Percentiles rank a stretch among this genome's conserved stretches.
Conservation (phyloP, 2,113 vertebrate genomes). For the Callopanchax toddi region DNA sequence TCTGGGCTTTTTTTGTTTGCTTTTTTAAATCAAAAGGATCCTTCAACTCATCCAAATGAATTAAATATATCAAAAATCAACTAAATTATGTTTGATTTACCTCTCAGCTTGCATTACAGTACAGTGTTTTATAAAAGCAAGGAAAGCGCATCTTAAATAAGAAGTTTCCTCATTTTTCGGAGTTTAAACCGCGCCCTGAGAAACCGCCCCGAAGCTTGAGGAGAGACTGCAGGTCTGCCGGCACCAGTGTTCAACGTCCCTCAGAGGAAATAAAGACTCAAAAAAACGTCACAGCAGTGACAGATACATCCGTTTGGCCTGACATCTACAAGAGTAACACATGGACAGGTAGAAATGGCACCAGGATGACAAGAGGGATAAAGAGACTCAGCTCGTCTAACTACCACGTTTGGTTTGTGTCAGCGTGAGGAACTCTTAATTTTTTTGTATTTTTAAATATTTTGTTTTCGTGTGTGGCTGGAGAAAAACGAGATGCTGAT, state of each 20-base stretch:
- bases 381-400: conserved; percentile 21
- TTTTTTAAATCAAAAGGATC: not conserved
- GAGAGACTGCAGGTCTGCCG: conserved; percentile 74
- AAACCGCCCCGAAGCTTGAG: conserved; percentile 70
- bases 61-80: too few relatives aligned
- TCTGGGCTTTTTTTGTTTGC: not conserved
- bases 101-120: not conserved
- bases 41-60: too few relatives aligned
- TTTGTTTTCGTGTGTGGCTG: not conserved
- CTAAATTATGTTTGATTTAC: not conserved
- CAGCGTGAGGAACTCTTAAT: not conserved
- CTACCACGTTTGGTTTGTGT: conserved; percentile 66
- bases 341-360: conserved; percentile 72
- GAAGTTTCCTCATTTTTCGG: conserved; percentile 8
- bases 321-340: conserved; percentile 72
- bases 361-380: conserved; percentile 67
- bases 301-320: conserved; percentile 75
- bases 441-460: not conserved
- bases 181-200: conserved; percentile 39
- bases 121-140: not conserved
- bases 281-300: conserved; percentile 48
- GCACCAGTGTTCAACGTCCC: conserved; percentile 68
- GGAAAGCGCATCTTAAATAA: conserved; percentile 23
- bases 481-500: not conserved
- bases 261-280: conserved; percentile 57